These are phyloP conservation scores for Danio kyathit DNA, from an alignment of 2,797 vertebrate genomes.

Conservation along the genomic window DNA sequence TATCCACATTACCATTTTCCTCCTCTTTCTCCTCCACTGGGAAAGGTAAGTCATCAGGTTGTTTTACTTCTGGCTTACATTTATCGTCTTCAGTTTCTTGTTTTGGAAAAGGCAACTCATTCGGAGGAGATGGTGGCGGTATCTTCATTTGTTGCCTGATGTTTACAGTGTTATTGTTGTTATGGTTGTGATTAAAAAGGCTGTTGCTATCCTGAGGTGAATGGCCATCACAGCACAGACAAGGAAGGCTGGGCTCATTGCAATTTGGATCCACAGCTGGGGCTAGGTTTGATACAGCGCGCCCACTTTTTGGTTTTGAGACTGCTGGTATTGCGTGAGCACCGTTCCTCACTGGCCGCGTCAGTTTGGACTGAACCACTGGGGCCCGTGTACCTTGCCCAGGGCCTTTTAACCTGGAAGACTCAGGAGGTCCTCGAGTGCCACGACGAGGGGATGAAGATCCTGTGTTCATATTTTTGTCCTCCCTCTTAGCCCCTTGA, in stretches of 20 bases:
- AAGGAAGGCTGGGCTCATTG: slow-evolving; percentile 90
- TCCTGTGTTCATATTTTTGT: slow-evolving; percentile 74
- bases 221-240: slow-evolving; percentile 88
- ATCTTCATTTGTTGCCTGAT: slow-evolving; percentile 78
- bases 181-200: slow-evolving; percentile 83
- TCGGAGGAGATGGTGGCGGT: slow-evolving; percentile 66
- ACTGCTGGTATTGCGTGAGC: slow-evolving; percentile 66
- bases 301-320: slow-evolving; percentile 73
- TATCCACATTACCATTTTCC: slow-evolving; percentile 67
- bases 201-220: slow-evolving; percentile 82
- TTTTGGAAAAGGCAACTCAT: slow-evolving; percentile 63
- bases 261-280: slow-evolving; percentile 87
- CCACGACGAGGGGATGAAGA: slow-evolving; percentile 64
- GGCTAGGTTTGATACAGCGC: slow-evolving; percentile 59
- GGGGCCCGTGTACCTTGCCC: slow-evolving; percentile 69
- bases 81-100: slow-evolving; percentile 48
- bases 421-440: slow-evolving; percentile 68
- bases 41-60: slow-evolving; percentile 54
- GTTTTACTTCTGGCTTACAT: slow-evolving; percentile 62
- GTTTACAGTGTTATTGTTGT: slow-evolving; percentile 82
- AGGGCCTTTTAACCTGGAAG: slow-evolving; percentile 69
- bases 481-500: slow-evolving; percentile 73
- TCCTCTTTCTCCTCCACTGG: slow-evolving; percentile 51
- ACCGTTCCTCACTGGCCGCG: slow-evolving; percentile 68
- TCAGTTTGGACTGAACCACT: slow-evolving; percentile 69